Percentiles rank a stretch among this genome's conserved stretches.
Evolutionary conservation across 2,113 vertebrate genomes (phyloP).

Genomic region (Heterotis niloticus): DNA sequence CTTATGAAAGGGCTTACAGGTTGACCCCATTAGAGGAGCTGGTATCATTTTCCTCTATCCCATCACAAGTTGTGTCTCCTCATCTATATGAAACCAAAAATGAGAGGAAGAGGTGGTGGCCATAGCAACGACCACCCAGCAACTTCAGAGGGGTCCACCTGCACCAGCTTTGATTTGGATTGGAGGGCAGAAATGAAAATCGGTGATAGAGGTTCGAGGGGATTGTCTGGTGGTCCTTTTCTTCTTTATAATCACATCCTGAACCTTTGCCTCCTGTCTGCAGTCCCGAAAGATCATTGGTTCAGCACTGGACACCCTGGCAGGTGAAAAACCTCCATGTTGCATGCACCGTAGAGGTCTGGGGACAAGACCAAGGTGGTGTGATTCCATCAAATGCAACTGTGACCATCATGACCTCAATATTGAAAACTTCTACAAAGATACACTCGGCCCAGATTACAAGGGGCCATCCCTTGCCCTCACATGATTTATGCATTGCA

Average conservation of each 20-base stretch:
- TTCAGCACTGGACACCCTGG: neutral
- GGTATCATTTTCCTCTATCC: neutral
- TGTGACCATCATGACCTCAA: neutral
- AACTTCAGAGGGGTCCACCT: conserved; percentile 9
- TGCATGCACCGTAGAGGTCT: neutral
- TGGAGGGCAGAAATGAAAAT: neutral
- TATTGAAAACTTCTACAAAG: neutral
- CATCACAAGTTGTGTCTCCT: neutral
- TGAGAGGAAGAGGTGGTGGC: neutral
- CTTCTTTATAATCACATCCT: conserved; percentile 69
- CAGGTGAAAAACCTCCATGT: neutral
- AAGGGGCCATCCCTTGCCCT: too few relatives aligned
- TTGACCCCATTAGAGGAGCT: neutral
- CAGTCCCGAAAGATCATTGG: conserved; percentile 33
- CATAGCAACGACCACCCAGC: neutral
- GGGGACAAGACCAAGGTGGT: neutral
- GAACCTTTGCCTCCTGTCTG: conserved; percentile 57
- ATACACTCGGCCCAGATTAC: neutral
- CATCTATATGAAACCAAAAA: neutral
- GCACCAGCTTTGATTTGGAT: neutral
- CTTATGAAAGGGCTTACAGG: neutral
- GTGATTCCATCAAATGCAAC: neutral
- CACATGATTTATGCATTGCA: too few relatives aligned
- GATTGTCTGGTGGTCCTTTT: conserved; percentile 57
- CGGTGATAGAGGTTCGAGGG: neutral